phyloP scores from a whole-genome alignment of 2,888 invertebrate genomes.

The Drosophila yooni region DNA sequence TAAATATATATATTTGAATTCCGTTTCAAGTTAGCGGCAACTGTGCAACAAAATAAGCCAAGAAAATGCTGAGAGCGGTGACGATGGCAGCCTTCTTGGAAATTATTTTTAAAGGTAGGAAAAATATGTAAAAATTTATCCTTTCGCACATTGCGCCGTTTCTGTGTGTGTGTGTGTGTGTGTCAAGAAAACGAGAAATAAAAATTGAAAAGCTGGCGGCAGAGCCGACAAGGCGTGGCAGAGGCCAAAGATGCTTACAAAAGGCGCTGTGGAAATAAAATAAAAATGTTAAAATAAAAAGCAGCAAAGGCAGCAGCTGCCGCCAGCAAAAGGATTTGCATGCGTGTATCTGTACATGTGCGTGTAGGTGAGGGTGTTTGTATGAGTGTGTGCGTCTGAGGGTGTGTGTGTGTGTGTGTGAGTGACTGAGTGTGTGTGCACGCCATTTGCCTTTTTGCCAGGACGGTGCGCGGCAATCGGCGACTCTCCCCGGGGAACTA shows the following conservation, averaged over 20 bases:
- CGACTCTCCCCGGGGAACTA: conserved; percentile 81
- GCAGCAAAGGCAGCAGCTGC: conserved; percentile 59
- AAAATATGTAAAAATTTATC: conserved; percentile 78
- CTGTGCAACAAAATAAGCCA: conserved; percentile 68
- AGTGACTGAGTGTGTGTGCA: conserved; percentile 28
- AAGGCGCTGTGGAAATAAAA: conserved; percentile 75
- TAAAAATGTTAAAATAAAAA: conserved; percentile 74
- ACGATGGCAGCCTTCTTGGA: conserved; percentile 33
- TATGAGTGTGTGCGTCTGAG: background rate
- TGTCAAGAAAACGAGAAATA: conserved; percentile 48
- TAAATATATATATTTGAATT: conserved; percentile 77
- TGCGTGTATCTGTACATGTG: conserved; percentile 47
- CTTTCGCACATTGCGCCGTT: conserved; percentile 50
- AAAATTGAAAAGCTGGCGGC: conserved; percentile 70
- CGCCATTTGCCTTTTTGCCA: conserved; percentile 75
- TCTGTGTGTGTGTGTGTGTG: conserved; percentile 11
- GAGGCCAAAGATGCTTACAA: conserved; percentile 76
- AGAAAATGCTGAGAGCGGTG: conserved; percentile 42
- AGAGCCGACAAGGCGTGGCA: conserved; percentile 47
- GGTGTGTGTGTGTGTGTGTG: conserved; percentile 8
- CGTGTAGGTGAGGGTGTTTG: conserved; percentile 33
- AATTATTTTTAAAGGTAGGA: conserved; percentile 77
- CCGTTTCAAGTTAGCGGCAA: conserved; percentile 78
- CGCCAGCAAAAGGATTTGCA: conserved; percentile 79
- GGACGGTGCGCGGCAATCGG: conserved; percentile 43